Evolutionary conservation across 2,113 vertebrate genomes (phyloP), one percentile per base, ranked within the genome.

Genomic region (Poeciliopsis prolifica): DNA sequence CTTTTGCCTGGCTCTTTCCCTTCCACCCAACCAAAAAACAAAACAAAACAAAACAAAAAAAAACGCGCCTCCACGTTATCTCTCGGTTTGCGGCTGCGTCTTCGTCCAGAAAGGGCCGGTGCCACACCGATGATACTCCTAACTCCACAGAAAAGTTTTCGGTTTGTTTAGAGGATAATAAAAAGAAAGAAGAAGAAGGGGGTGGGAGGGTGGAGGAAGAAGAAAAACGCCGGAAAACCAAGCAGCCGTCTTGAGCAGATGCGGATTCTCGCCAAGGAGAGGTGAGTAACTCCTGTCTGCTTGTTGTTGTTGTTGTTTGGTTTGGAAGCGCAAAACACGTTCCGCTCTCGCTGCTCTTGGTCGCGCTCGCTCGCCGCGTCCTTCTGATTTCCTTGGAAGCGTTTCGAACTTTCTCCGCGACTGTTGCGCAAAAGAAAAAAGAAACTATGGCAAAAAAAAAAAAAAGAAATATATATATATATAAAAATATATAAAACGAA

Each of bases 261-360:
- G 90, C 91, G 94, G 93, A 95, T 94, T 95, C 84, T 58, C 83
- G 9, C 81, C 87, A 69, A 83, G 75, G 87, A 91, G 93, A 94
- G 88, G 96, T 96, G 94, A 96, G 96, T 95, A 90, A 87, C 67
- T 68, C 51, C 74, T 30, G 72, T 74, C 70, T 37, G 35, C 11
- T 12, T 11, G 35, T 89, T 37, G 35, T 37, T 37, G 35, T 80
- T 85, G 75, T 83, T 83, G 70, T 78, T 82, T 75, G 70, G 80
- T 85, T 83, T 37, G 78, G 75, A 76, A 79, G 83, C 83, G 67
- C 26, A 19, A 9, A 12, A 71, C 76, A 74, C 54, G 80, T 87
- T 77, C 61, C 58, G 79, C 31, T 74, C 79, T 64, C 61, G 69
- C 80, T 62, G 71, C 60, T 84, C 68, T 65, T 65, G 29, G 3